Evolutionary conservation across 1,140 invertebrate genomes (phyloP).

Genomic region (Drosophila athabasca): DNA sequence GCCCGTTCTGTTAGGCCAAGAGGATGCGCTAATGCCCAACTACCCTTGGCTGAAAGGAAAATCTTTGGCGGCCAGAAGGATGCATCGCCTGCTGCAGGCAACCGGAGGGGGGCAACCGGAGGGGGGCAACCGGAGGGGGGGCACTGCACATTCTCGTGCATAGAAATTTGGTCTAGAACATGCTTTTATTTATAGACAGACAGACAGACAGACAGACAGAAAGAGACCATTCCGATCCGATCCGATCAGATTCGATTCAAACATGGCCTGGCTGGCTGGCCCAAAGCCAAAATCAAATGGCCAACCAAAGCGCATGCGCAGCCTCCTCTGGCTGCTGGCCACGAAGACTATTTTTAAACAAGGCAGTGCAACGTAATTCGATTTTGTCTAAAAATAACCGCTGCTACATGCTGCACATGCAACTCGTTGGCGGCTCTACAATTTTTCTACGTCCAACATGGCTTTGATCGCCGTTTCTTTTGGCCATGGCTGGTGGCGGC

Average conservation of each 20-base stretch:
- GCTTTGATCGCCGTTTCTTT: constrained; percentile 46
- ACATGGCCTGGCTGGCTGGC: constrained; percentile 6
- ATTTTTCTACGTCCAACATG: constrained; percentile 61
- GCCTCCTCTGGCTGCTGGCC: constrained; percentile 8
- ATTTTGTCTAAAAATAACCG: constrained; percentile 70
- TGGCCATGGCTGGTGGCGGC: constrained; percentile 68
- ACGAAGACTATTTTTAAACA: constrained; percentile 68
- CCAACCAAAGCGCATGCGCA: constrained; percentile 34
- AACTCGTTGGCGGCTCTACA: constrained; percentile 45
- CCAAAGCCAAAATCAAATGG: constrained; percentile 53
- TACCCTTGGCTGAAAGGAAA: not conserved
- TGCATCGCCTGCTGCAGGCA: too few relatives aligned
- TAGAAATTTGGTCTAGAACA: constrained; percentile 26
- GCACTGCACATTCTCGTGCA: too few relatives aligned
- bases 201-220: not conserved
- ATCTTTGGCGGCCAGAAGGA: not conserved
- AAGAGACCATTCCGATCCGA: too few relatives aligned
- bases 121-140: too few relatives aligned
- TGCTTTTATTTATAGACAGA: constrained; percentile 29
- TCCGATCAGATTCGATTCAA: not conserved
- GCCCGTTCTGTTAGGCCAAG: constrained; percentile 8
- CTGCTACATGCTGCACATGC: constrained; percentile 13
- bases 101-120: too few relatives aligned
- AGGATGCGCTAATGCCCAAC: constrained; percentile 22
- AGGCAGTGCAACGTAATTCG: constrained; percentile 54